Evolutionary conservation across 2,797 vertebrate species (phyloP).

Genomic region (Anguilla obscura): DNA sequence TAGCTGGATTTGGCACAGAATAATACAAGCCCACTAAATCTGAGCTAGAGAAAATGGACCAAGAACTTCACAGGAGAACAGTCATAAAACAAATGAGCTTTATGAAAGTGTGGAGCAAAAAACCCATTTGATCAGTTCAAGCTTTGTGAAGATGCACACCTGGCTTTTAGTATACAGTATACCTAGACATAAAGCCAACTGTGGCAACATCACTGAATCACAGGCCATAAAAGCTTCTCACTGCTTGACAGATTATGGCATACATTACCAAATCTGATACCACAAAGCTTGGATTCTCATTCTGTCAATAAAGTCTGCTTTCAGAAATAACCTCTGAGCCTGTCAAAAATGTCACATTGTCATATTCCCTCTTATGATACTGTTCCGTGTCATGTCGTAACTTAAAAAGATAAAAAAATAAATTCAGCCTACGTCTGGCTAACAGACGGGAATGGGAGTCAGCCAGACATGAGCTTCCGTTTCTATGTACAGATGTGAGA

Average conservation of each 20-base stretch:
- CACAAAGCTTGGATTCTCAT: neutral
- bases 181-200: neutral
- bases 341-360: conserved; percentile 49
- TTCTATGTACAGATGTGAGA: conserved; percentile 60
- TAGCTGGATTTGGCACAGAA: conserved; percentile 69
- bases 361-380: conserved; percentile 51
- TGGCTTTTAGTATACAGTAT: neutral
- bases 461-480: conserved; percentile 53
- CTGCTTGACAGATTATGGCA: neutral
- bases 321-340: conserved; percentile 28
- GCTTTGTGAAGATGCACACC: conserved; percentile 36
- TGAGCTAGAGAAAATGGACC: conserved; percentile 50
- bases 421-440: conserved; percentile 50
- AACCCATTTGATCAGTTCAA: conserved; percentile 25
- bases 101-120: conserved; percentile 56
- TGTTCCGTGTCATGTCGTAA: conserved; percentile 48
- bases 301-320: neutral
- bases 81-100: conserved; percentile 23
- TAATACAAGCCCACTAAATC: conserved; percentile 75
- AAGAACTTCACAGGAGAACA: conserved; percentile 49
- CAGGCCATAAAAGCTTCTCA: conserved; percentile 2
- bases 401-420: conserved; percentile 58
- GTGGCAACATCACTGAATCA: conserved; percentile 54
- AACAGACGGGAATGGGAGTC: conserved; percentile 39
- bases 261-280: conserved; percentile 6